Evolutionary conservation across 2,113 vertebrate genomes (phyloP).

Genomic region (Catharus minimus): DNA sequence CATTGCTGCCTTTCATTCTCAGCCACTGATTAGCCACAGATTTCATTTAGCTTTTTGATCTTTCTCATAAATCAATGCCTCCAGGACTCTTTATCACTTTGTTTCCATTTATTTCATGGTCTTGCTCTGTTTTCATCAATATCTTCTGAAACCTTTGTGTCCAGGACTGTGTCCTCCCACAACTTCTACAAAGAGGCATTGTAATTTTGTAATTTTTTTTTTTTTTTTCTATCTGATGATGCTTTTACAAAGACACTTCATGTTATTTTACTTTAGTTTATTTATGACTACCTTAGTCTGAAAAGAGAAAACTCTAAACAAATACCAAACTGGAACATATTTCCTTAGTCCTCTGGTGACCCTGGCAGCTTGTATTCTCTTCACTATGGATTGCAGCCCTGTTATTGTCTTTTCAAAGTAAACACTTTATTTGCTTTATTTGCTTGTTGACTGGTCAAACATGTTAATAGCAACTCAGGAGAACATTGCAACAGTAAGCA

Average conservation of each 20-base stretch:
- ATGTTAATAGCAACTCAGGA: neutral
- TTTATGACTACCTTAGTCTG: neutral
- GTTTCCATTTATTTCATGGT: neutral
- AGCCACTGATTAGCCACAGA: neutral
- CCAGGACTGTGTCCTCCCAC: neutral
- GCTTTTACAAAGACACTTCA: neutral
- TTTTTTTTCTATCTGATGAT: neutral
- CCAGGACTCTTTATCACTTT: neutral
- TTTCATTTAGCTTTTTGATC: neutral
- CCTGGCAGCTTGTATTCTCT: neutral
- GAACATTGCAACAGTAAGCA: neutral
- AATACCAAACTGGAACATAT: neutral
- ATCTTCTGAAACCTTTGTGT: neutral
- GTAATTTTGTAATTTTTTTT: neutral
- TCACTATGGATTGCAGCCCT: neutral
- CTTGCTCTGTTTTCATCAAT: neutral
- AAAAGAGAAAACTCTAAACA: neutral
- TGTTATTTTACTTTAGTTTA: neutral
- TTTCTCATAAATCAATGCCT: neutral
- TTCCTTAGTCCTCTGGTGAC: neutral
- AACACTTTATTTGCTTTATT: neutral
- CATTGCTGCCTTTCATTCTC: neutral
- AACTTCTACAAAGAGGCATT: neutral
- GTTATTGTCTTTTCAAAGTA: neutral
- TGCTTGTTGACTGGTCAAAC: neutral